phyloP scores from a whole-genome alignment of 2,113 vertebrate genomes.

The Sula dactylatra region DNA sequence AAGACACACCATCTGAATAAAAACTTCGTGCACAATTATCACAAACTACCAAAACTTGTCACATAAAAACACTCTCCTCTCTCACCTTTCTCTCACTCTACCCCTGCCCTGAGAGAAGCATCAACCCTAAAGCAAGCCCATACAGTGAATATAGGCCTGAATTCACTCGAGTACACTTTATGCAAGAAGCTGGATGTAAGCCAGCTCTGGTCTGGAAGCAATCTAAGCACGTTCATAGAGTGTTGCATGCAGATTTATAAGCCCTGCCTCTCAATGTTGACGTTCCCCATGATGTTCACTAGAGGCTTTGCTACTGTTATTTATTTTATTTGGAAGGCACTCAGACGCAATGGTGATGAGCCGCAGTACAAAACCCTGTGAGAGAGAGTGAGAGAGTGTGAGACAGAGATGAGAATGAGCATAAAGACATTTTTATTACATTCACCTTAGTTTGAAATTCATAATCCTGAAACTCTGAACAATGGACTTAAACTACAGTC shows the following conservation, averaged over 20 bases:
- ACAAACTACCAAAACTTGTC: background rate
- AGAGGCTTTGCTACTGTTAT: constrained; percentile 22
- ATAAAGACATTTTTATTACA: constrained; percentile 30
- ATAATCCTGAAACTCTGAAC: constrained; percentile 62
- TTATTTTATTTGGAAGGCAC: constrained; percentile 50
- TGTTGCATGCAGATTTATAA: constrained; percentile 45
- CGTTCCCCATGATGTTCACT: constrained; percentile 38
- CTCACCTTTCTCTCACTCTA: background rate
- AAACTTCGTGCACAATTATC: background rate
- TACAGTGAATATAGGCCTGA: background rate
- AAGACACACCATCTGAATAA: background rate
- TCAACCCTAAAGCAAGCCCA: background rate
- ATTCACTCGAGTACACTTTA: background rate
- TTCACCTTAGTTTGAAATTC: constrained; percentile 29
- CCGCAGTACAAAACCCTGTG: constrained; percentile 11
- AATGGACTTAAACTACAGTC: constrained; percentile 62
- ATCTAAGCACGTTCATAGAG: constrained; percentile 4
- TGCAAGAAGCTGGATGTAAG: background rate
- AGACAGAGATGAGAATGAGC: constrained; percentile 47
- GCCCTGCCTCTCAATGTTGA: constrained; percentile 17
- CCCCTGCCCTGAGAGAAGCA: background rate
- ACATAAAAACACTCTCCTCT: background rate
- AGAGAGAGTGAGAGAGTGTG: constrained; percentile 16
- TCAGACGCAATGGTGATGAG: constrained; percentile 29
- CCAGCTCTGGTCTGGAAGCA: constrained; percentile 20